These are phyloP conservation scores for Lydus trimaculatus DNA, from an alignment of 2,888 invertebrate genomes.

Conservation along the genomic window DNA sequence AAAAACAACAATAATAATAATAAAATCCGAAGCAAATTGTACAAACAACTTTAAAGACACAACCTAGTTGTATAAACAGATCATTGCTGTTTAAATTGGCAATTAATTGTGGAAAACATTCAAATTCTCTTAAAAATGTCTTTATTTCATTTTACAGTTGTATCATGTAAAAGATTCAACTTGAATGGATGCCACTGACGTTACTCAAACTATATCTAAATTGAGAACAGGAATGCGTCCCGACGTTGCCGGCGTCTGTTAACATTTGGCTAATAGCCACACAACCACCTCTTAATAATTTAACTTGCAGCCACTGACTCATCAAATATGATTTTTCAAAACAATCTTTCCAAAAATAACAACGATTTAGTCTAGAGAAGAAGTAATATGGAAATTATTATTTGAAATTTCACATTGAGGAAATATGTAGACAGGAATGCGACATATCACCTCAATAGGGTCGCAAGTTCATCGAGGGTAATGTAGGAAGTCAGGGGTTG, in stretches of 20 bases:
- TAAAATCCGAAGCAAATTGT: not conserved
- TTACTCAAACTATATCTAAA: constrained; percentile 57
- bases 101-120: not conserved
- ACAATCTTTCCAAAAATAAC: not conserved
- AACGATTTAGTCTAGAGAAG: constrained; percentile 12
- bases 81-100: constrained; percentile 1
- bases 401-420: constrained; percentile 38
- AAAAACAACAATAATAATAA: constrained; percentile 1
- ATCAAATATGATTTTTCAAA: constrained; percentile 28
- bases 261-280: constrained; percentile 54
- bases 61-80: not conserved
- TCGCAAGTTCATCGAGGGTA: constrained; percentile 38
- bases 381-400: constrained; percentile 23
- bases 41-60: not conserved
- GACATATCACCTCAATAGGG: constrained; percentile 34
- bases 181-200: constrained; percentile 53
- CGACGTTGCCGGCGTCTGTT: constrained; percentile 56
- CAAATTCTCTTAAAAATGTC: not conserved
- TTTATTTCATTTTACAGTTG: constrained; percentile 7
- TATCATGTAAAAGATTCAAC: constrained; percentile 41
- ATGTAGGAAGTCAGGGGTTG: constrained; percentile 39
- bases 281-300: constrained; percentile 58
- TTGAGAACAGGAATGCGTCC: constrained; percentile 58
- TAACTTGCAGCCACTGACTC: constrained; percentile 55
- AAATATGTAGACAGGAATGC: constrained; percentile 40